phyloP scores from a whole-genome alignment of 2,888 invertebrate species.

The Cerastis rubricosa region DNA sequence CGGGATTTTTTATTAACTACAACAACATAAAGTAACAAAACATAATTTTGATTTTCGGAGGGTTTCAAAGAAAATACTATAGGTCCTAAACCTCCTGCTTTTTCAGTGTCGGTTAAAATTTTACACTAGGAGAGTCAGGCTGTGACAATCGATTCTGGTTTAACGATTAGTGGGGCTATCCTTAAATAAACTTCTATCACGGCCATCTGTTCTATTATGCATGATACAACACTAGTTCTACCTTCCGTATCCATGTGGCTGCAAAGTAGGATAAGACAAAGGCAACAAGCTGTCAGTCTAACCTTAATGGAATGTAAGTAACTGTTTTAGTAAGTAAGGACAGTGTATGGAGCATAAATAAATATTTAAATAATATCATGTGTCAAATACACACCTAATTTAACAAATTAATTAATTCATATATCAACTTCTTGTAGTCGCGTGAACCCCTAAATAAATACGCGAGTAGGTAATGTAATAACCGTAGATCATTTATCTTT shows the following conservation, averaged over 20 bases:
- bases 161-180: not conserved
- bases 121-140: no score
- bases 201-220: not conserved
- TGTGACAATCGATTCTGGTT: not conserved
- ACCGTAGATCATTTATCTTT: not conserved
- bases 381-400: slow-evolving; percentile 11
- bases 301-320: slow-evolving; percentile 31
- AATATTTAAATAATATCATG: slow-evolving; percentile 24
- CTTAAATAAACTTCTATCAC: not conserved
- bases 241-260: no score
- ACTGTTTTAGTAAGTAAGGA: slow-evolving; percentile 24
- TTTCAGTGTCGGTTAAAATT: no score
- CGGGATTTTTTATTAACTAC: no score
- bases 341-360: slow-evolving; percentile 26
- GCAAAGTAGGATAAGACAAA: slow-evolving; percentile 2
- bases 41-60: no score
- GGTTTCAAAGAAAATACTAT: no score
- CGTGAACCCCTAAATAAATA: not conserved
- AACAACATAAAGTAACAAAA: no score
- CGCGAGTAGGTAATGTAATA: not conserved
- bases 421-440: not conserved
- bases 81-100: no score
- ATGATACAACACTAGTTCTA: not conserved
- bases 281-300: slow-evolving; percentile 2
- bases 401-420: not conserved